Base-by-base conservation (phyloP, 35 echinoderm and acorn worm genomes). In the Hemicentrotus pulcherrimus region DNA sequence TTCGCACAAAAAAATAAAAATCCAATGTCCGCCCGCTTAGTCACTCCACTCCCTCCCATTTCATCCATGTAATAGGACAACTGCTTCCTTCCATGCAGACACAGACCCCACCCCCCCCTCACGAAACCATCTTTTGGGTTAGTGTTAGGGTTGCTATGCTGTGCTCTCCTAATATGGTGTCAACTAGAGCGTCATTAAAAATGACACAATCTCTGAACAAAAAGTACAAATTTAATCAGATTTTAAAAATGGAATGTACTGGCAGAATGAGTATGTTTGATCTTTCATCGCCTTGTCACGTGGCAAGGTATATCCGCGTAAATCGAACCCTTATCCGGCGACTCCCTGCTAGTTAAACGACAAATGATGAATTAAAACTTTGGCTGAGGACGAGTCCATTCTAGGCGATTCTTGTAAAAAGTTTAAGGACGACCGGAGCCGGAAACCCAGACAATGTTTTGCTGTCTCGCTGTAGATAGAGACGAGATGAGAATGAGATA, bases 301-400 rank as follows among this genome's bases (percentile, higher is more conserved):
- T 90, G 88, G 14, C 88, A 47, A 41, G 12, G 32, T 90, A 46
- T 90, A 46, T 90, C 88, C 88, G 31, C 11, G 15, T 47, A 24
- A 90, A 32, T 90, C 7, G 2, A 47, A 30, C 88, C 31, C 88
- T 90, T 90, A 10, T 86, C 32, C n/a, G 14, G 24, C 30, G 86
- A 86, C 9, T 86, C 32, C 32, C 88, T 33, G 9, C 13, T 90
- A 32, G 88, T 90, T 90, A 90, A 32, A 90, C 86, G 32, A 86
- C 86, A 86, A 86, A 13, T 90, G 88, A 90, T 32, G 46, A 90
- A 90, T 90, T 32, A 90, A 90, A 59, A 19, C 9, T 47, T 33
- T 90, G 88, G 88, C 88, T 90, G 46, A 90, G 65, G 5, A 78
- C 65, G 65, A 78, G 1, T 78, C 65, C 6, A 28, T 78, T 78